phyloP scores from a whole-genome alignment of 2,113 vertebrate genomes.

The Emydocephalus ijimae region DNA sequence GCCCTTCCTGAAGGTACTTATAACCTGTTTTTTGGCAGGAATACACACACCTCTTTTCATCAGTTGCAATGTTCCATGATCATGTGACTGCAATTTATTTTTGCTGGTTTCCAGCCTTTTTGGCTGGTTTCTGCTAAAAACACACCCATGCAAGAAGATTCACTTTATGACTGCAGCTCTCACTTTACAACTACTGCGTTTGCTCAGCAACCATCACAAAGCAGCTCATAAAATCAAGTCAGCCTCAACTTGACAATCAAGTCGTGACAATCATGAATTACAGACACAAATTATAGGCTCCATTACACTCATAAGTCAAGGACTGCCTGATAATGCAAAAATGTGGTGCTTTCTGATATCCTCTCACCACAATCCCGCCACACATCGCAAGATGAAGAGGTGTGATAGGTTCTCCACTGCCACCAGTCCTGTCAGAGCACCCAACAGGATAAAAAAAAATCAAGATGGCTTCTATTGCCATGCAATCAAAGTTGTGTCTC shows the following conservation, averaged over 20 bases:
- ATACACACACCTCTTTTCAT: not conserved
- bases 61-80: too few relatives aligned
- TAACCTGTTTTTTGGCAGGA: not conserved
- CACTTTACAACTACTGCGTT: not conserved
- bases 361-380: too few relatives aligned
- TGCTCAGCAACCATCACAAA: not conserved
- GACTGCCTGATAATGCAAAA: not conserved
- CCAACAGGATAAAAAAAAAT: not conserved
- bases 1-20: not conserved
- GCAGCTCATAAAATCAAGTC: not conserved
- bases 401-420: not conserved
- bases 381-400: not conserved
- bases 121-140: not conserved
- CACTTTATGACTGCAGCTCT: not conserved
- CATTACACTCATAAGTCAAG: not conserved
- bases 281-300: not conserved
- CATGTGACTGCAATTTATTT: not conserved
- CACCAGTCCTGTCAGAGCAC: not conserved
- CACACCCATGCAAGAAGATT: not conserved
- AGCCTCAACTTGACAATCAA: not conserved
- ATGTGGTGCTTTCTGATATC: not conserved
- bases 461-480: not conserved
- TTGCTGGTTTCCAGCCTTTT: too few relatives aligned
- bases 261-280: not conserved
- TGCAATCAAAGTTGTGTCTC: not conserved